Conservation (phyloP, 2,888 invertebrate genomes). For the Pyrochroa serraticornis region DNA sequence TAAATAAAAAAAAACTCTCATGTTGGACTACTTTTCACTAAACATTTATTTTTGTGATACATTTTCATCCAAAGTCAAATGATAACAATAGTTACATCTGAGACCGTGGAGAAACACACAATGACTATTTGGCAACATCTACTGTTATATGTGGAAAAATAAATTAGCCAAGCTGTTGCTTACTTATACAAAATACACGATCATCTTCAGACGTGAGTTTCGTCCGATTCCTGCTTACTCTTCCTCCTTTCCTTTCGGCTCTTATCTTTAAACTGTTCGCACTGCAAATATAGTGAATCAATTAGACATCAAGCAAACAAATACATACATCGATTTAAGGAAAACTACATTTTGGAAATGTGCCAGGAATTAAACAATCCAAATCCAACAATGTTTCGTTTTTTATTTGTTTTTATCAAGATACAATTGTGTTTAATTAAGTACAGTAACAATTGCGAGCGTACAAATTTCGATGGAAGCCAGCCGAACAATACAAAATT, state of each 20-base stretch:
- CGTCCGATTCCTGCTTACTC: constrained; percentile 25
- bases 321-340: constrained; percentile 6
- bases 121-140: constrained; percentile 17
- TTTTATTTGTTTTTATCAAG: background rate
- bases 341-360: background rate
- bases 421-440: background rate
- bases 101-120: constrained; percentile 1
- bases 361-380: background rate
- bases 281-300: constrained; percentile 19
- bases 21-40: background rate
- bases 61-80: constrained; percentile 3
- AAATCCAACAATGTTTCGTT: background rate
- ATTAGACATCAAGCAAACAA: background rate
- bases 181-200: background rate
- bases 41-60: constrained; percentile 21
- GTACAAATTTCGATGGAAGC: background rate
- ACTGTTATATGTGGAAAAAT: constrained; percentile 4
- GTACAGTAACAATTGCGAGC: background rate
- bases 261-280: constrained; percentile 26
- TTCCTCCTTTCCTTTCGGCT: constrained; percentile 24
- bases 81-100: constrained; percentile 1
- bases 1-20: background rate
- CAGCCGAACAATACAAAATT: background rate
- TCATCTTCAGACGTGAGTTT: constrained; percentile 29
- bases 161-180: background rate